Evolutionary conservation across 2,113 vertebrate genomes (phyloP).

Genomic region (Puma concolor): DNA sequence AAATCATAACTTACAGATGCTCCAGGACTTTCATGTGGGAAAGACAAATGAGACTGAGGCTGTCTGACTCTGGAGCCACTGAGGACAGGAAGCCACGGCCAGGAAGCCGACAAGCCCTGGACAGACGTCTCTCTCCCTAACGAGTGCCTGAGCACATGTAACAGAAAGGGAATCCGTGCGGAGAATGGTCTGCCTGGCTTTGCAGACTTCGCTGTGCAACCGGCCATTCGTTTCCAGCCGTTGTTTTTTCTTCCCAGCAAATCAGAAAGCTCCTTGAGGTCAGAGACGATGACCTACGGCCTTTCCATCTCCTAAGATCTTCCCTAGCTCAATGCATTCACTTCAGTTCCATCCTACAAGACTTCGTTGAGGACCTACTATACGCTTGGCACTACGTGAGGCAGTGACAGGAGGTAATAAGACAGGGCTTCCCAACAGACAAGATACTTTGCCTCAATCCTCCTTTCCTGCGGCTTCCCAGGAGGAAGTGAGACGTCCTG

Average conservation of each 20-base stretch:
- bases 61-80: constrained; percentile 83
- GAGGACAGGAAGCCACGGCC: constrained; percentile 85
- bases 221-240: neutral
- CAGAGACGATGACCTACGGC: neutral
- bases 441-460: neutral
- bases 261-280: neutral
- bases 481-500: neutral
- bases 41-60: constrained; percentile 86
- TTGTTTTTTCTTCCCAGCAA: neutral
- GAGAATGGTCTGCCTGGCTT: neutral
- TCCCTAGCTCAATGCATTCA: neutral
- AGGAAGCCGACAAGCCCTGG: constrained; percentile 79
- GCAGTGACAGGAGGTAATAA: neutral
- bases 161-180: constrained; percentile 47
- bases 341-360: neutral
- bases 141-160: constrained; percentile 74
- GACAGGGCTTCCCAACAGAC: neutral
- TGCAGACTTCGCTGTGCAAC: neutral
- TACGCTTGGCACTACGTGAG: neutral
- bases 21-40: constrained; percentile 86
- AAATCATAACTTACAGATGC: constrained; percentile 89
- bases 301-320: neutral
- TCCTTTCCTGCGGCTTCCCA: neutral
- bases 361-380: neutral
- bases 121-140: constrained; percentile 79